A percentile compares a stretch with the other conserved stretches of the same genome.
These are phyloP conservation scores for Lagodon rhomboides DNA, from an alignment of 2,797 vertebrate species.

Conservation along the genomic window DNA sequence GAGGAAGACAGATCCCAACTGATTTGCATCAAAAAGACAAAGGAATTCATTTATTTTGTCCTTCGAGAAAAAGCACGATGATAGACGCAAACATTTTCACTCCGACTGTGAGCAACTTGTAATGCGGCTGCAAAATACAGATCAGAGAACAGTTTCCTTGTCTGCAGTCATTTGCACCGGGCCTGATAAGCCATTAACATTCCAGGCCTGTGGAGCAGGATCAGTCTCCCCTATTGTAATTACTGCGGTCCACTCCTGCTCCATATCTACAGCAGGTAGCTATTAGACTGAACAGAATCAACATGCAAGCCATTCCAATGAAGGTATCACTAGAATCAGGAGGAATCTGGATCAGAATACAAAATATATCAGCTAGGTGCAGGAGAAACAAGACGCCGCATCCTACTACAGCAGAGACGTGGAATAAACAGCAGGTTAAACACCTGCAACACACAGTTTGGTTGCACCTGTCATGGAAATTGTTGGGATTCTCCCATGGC, in stretches of 20 bases:
- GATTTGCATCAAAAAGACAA: constrained; percentile 1
- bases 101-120: neutral
- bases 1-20: neutral
- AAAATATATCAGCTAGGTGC: constrained; percentile 13
- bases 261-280: constrained; percentile 61
- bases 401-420: neutral
- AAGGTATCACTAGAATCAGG: constrained; percentile 45
- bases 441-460: neutral
- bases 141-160: neutral
- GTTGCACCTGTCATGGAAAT: neutral
- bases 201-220: constrained; percentile 63
- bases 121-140: neutral
- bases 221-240: constrained; percentile 64
- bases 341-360: constrained; percentile 40
- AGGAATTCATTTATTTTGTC: neutral
- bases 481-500: neutral
- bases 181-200: constrained; percentile 72
- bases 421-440: constrained; percentile 12
- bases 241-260: constrained; percentile 61
- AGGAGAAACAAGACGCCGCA: constrained; percentile 10
- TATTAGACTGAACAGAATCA: constrained; percentile 56
- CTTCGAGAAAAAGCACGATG: neutral
- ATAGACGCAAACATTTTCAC: neutral
- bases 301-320: constrained; percentile 44
- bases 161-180: constrained; percentile 29